Conservation (phyloP, 1,140 invertebrate species). For the Aphidius ervi region DNA sequence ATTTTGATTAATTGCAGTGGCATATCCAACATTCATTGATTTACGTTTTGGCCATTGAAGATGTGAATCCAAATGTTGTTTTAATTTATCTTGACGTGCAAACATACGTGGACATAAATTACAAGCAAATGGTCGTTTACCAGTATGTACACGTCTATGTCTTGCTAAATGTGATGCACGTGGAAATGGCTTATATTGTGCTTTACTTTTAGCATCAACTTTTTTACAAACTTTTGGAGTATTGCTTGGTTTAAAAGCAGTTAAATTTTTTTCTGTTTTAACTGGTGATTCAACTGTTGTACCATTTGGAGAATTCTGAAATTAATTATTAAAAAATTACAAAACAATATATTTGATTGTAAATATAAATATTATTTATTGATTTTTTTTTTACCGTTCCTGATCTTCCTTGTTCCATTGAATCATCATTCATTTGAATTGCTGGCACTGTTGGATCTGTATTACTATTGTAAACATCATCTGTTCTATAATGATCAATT, state of each 20-base stretch:
- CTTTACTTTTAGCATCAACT: slow-evolving; percentile 25
- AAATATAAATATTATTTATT: slow-evolving; percentile 25
- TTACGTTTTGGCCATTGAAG: slow-evolving; percentile 45
- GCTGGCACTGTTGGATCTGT: slow-evolving; percentile 39
- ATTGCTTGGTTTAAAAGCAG: slow-evolving; percentile 14
- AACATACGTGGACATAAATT: slow-evolving; percentile 64
- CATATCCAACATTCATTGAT: slow-evolving; percentile 19
- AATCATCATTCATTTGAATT: slow-evolving; percentile 42
- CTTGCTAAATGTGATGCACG: slow-evolving; percentile 70
- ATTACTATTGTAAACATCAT: slow-evolving; percentile 30
- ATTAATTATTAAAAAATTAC: slow-evolving; percentile 21
- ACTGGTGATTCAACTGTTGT: no score
- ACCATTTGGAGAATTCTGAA: slow-evolving; percentile 32
- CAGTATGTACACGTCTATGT: slow-evolving; percentile 65
- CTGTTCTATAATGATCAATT: slow-evolving; percentile 27
- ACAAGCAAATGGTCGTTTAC: slow-evolving; percentile 58
- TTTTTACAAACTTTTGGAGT: slow-evolving; percentile 27
- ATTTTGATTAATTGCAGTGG: no score
- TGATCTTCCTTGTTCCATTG: slow-evolving; percentile 32
- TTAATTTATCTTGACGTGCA: slow-evolving; percentile 58
- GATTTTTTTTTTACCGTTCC: slow-evolving; percentile 22
- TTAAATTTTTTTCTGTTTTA: slow-evolving; percentile 15
- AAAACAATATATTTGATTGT: slow-evolving; percentile 13
- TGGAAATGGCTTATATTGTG: slow-evolving; percentile 49
- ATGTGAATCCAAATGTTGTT: slow-evolving; percentile 55